Base-by-base conservation (phyloP, 1,140 invertebrate genomes). In the Homalodisca vitripennis region DNA sequence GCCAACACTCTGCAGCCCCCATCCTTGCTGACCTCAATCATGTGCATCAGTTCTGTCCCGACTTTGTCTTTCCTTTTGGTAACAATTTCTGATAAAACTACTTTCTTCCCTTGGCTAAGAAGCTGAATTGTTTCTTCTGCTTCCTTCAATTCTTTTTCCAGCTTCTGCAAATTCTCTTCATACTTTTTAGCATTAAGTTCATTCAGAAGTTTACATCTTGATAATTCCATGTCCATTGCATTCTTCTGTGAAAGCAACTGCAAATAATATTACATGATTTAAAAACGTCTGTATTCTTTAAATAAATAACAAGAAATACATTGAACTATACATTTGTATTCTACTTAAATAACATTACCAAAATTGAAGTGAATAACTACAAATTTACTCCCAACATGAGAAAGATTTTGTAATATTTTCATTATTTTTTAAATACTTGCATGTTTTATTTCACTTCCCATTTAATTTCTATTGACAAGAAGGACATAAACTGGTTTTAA, bases 1-100 rank as follows among this genome's bases (percentile, higher is more conserved):
- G 88, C 87, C 73, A 95, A 79, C 0, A 95, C 91, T n/a, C 93
- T 80, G 76, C 93, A 94, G 1, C 87, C 87, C 2, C 87, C 85
- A 3, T 89, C 85, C 70, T 84, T 83, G 67, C 81, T 84, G 2
- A 93, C 81, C 69, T 90, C 86, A 53, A 92, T 72, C 34, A 17
- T 17, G 6, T 41, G 34, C 34, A 17, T 17, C 34, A 41, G 34
- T 41, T 41, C 34, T 41, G 6, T 41, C 34, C 34, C n/a, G n/a
- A n/a, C n/a, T n/a, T n/a, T n/a, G n/a, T n/a, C n/a, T n/a, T n/a
- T n/a, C n/a, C n/a, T n/a, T n/a, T n/a, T n/a, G n/a, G n/a, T n/a
- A n/a, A n/a, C n/a, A n/a, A n/a, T n/a, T n/a, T n/a, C n/a, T n/a
- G n/a, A n/a, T n/a, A n/a, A n/a, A n/a, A n/a, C n/a, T n/a, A n/a